Evolutionary conservation across 2,888 invertebrate genomes (phyloP).

Genomic region (Limenitis arthemis): DNA sequence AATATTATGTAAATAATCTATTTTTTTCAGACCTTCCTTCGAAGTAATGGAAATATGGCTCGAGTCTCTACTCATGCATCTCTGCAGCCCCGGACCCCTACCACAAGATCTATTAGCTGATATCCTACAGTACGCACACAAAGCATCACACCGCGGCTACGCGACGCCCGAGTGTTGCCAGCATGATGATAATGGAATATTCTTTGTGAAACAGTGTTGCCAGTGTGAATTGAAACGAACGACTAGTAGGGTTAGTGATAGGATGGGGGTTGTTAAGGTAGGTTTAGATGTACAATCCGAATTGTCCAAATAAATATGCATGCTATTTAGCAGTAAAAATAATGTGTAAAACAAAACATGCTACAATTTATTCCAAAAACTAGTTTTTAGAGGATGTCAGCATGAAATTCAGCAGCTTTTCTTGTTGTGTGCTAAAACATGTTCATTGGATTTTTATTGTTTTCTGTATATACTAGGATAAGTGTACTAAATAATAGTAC

Average conservation of each 20-base stretch:
- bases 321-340: too few relatives aligned
- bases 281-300: neutral
- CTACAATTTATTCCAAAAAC: too few relatives aligned
- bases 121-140: slow-evolving; percentile 76
- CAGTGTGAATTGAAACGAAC: neutral
- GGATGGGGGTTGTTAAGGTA: neutral
- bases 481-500: too few relatives aligned
- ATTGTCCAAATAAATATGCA: neutral
- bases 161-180: slow-evolving; percentile 50
- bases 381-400: too few relatives aligned
- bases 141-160: slow-evolving; percentile 68
- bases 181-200: slow-evolving; percentile 22
- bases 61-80: slow-evolving; percentile 81
- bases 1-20: neutral
- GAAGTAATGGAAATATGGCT: slow-evolving; percentile 93
- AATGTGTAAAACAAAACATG: too few relatives aligned
- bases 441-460: too few relatives aligned
- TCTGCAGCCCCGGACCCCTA: slow-evolving; percentile 74
- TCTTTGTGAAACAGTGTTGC: slow-evolving; percentile 18
- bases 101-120: slow-evolving; percentile 81
- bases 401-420: too few relatives aligned
- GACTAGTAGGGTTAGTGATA: neutral
- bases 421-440: too few relatives aligned
- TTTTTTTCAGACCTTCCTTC: slow-evolving; percentile 84
- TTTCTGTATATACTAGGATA: too few relatives aligned